phyloP scores from a whole-genome alignment of 2,113 vertebrate species.

The Bubo bubo region DNA sequence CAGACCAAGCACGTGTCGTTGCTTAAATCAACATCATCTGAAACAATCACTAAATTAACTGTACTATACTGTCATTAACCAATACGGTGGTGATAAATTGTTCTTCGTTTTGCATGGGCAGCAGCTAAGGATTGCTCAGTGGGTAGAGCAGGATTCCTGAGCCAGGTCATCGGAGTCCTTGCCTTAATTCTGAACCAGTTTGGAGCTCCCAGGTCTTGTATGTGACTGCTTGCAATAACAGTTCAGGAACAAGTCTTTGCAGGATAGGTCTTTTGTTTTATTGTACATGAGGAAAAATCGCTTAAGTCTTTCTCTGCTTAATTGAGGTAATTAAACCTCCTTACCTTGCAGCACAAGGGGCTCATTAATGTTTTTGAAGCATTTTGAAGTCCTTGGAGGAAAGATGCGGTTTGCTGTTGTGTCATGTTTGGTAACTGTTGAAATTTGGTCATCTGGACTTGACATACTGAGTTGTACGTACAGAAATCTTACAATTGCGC shows the following conservation, averaged over 20 bases:
- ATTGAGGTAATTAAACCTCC: constrained; percentile 48
- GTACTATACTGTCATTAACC: background rate
- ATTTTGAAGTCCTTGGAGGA: constrained; percentile 31
- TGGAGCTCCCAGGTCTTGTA: background rate
- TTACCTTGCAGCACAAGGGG: constrained; percentile 36
- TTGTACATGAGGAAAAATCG: background rate
- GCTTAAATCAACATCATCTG: background rate
- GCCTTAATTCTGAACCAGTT: background rate
- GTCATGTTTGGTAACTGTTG: background rate
- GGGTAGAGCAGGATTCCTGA: background rate
- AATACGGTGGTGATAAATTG: background rate
- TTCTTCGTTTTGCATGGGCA: background rate
- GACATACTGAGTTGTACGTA: background rate
- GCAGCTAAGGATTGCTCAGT: background rate
- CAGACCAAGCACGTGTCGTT: fast-evolving
- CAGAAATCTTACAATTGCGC: background rate
- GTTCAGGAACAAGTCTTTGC: constrained; percentile 29
- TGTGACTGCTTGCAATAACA: background rate
- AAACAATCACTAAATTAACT: background rate
- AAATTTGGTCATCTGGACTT: background rate
- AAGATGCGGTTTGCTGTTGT: background rate
- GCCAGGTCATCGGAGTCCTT: background rate
- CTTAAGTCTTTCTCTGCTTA: constrained; percentile 41
- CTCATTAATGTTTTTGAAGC: constrained; percentile 40
- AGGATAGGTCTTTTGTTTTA: constrained; percentile 43